Conservation (phyloP, 2,113 vertebrate genomes). For the Miniopterus natalensis region DNA sequence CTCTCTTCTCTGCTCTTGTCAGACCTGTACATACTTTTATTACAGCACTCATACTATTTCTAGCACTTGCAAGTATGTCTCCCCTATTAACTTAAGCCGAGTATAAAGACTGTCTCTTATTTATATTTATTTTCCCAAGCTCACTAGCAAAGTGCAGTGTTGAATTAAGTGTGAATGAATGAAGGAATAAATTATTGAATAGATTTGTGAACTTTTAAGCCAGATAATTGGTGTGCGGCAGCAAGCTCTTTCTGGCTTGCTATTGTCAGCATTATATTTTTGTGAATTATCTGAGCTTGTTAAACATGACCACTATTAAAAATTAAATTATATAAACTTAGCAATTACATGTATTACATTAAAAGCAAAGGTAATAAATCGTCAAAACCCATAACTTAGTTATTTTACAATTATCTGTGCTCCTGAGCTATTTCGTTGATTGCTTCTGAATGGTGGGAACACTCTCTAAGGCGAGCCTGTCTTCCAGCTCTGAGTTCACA, state of each 20-base stretch:
- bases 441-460: not conserved
- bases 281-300: not conserved
- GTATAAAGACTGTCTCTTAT: not conserved
- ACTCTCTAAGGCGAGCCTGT: not conserved
- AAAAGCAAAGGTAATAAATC: not conserved
- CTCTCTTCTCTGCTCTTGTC: not conserved
- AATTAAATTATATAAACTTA: conserved; percentile 19
- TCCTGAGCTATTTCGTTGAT: not conserved
- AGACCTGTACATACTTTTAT: not conserved
- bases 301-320: conserved; percentile 37
- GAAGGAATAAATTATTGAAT: not conserved
- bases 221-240: not conserved
- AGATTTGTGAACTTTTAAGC: not conserved
- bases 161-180: not conserved
- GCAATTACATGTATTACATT: not conserved
- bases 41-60: not conserved
- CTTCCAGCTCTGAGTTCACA: not conserved
- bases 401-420: not conserved
- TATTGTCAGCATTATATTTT: not conserved
- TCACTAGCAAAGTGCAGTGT: not conserved
- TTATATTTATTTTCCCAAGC: not conserved
- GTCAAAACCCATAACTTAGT: not conserved
- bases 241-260: not conserved
- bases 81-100: not conserved
- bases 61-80: not conserved